Evolutionary conservation across 2,113 vertebrate genomes (phyloP).

Genomic region (Strix uralensis): DNA sequence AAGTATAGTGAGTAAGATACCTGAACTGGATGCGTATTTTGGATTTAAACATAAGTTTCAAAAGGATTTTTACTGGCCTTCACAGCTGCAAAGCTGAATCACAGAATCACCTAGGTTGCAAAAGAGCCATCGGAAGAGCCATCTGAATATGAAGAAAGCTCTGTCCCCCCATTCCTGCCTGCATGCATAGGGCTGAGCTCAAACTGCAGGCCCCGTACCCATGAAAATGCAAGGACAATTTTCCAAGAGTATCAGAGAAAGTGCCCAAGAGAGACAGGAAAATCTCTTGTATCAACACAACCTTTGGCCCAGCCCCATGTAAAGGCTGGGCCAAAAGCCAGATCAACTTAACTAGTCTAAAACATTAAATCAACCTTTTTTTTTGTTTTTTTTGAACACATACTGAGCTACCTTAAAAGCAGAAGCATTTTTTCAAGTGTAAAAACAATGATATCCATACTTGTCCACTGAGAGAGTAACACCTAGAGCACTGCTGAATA

Average conservation of each 20-base stretch:
- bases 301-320: not conserved
- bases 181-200: not conserved
- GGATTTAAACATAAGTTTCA: not conserved
- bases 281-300: not conserved
- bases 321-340: not conserved
- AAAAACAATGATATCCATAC: rapidly evolving
- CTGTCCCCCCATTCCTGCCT: not conserved
- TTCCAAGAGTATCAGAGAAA: not conserved
- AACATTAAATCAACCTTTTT: not conserved
- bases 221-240: not conserved
- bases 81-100: not conserved
- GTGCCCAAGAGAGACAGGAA: not conserved
- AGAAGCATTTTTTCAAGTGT: not conserved
- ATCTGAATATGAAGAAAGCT: not conserved
- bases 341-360: not conserved
- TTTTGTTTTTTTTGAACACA: not conserved
- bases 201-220: not conserved
- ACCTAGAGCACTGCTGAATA: not conserved
- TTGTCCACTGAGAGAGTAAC: not conserved
- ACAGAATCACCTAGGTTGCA: too few relatives aligned
- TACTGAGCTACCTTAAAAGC: not conserved
- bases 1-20: not conserved
- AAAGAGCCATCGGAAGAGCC: not conserved
- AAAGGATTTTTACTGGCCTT: not conserved
- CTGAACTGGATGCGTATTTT: not conserved